These are phyloP conservation scores for Puffinus mauretanicus DNA, from an alignment of 2,113 vertebrate species.

Conservation along the genomic window DNA sequence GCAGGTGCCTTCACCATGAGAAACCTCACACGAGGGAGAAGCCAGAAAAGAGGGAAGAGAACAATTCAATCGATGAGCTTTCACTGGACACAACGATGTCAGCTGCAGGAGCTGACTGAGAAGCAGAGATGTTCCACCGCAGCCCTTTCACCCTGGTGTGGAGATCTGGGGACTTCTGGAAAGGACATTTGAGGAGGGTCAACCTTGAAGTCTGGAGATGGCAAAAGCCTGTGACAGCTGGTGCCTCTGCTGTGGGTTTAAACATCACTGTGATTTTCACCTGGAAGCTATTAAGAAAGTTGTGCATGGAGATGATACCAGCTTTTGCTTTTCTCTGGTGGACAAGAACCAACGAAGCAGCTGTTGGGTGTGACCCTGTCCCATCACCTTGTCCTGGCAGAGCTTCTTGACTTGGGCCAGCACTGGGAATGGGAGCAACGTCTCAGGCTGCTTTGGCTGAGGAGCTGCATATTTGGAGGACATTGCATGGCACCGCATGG, in stretches of 20 bases:
- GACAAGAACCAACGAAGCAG: neutral
- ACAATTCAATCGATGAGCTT: neutral
- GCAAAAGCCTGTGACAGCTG: neutral
- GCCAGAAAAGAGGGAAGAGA: neutral
- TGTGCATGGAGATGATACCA: neutral
- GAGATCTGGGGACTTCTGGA: neutral
- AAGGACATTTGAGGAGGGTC: neutral
- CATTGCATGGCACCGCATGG: accelerated
- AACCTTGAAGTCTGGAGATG: neutral
- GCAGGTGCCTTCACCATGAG: slow-evolving; percentile 17
- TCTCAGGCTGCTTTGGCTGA: neutral
- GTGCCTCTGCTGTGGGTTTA: neutral
- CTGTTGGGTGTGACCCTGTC: accelerated
- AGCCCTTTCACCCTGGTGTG: neutral
- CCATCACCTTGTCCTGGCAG: neutral
- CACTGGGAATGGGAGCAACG: neutral
- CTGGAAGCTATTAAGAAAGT: neutral
- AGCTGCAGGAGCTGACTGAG: neutral
- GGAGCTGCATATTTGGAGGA: accelerated
- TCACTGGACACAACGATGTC: accelerated
- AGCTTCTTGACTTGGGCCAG: neutral
- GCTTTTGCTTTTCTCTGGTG: neutral
- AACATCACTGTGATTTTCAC: neutral
- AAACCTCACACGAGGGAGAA: neutral
- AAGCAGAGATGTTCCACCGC: neutral